Conservation (phyloP, 2,888 invertebrate species). For the Latrodectus hesperus region DNA sequence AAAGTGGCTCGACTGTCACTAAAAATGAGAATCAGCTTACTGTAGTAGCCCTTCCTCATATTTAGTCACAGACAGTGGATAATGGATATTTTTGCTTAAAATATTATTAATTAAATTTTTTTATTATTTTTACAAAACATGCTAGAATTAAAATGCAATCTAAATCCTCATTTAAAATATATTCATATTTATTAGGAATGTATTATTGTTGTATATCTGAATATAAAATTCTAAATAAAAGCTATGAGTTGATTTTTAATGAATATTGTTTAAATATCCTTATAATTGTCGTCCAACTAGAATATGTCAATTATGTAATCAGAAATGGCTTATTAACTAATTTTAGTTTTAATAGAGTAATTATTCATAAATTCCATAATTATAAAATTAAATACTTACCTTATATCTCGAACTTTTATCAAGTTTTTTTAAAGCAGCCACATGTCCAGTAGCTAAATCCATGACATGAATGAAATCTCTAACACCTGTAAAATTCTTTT, state of each 20-base stretch:
- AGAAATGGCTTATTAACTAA: too few species aligned
- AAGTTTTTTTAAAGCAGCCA: constrained; percentile 89
- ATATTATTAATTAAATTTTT: neutral
- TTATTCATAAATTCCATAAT: neutral
- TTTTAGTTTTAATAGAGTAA: neutral
- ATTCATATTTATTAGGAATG: too few species aligned
- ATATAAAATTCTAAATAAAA: neutral
- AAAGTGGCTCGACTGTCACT: too few species aligned
- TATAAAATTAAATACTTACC: constrained; percentile 23
- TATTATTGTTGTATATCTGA: too few species aligned
- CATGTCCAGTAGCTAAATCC: constrained; percentile 95
- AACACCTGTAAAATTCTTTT: constrained; percentile 80
- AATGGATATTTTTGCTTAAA: too few species aligned
- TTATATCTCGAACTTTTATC: constrained; percentile 78
- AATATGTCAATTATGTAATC: too few species aligned
- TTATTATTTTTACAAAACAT: neutral
- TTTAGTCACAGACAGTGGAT: too few species aligned
- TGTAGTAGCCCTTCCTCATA: too few species aligned
- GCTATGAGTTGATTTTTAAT: neutral
- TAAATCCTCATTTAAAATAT: neutral
- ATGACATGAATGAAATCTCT: constrained; percentile 98
- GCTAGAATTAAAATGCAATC: neutral
- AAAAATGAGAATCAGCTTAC: too few species aligned
- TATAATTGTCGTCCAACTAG: too few species aligned
- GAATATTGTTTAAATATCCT: too few species aligned